Conservation (phyloP, 2,888 invertebrate genomes). For the Eristalis intricaria region DNA sequence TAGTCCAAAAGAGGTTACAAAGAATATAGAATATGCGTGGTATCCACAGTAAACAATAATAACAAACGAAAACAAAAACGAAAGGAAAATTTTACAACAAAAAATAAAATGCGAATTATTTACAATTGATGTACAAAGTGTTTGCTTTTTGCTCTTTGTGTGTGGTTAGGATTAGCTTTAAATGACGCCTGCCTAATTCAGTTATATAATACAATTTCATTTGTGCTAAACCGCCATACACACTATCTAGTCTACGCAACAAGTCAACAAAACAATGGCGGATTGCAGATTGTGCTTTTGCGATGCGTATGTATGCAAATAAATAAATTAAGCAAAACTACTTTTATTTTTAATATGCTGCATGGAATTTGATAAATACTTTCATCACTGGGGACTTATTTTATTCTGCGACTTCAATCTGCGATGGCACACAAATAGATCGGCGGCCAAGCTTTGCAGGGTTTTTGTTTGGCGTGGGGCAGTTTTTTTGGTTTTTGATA, state of each 20-base stretch:
- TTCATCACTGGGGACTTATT: conserved; percentile 64
- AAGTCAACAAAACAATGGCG: conserved; percentile 30
- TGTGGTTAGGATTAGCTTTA: not conserved
- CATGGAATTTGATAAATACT: conserved; percentile 69
- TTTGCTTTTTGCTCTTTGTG: not conserved
- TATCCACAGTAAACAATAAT: conserved; percentile 44
- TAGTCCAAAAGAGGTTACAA: conserved; percentile 10
- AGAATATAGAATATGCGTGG: conserved; percentile 23
- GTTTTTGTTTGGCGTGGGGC: conserved; percentile 53
- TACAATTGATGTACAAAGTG: conserved; percentile 59
- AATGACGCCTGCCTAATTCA: not conserved
- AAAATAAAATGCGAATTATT: conserved; percentile 43
- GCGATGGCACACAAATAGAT: conserved; percentile 50
- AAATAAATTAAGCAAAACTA: conserved; percentile 53
- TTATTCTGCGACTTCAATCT: conserved; percentile 47
- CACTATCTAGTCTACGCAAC: conserved; percentile 19
- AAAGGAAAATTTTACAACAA: conserved; percentile 34
- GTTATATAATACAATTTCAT: conserved; percentile 50
- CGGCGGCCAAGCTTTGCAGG: conserved; percentile 41
- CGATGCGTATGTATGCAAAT: conserved; percentile 24
- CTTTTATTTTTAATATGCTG: conserved; percentile 3
- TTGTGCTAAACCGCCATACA: conserved; percentile 38
- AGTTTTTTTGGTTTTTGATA: conserved; percentile 68
- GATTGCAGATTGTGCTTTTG: conserved; percentile 10
- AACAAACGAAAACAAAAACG: conserved; percentile 38